A percentile compares a stretch with the other conserved stretches of the same genome.
These are phyloP conservation scores for Leptinotarsa rubiginosa DNA, from an alignment of 2,888 invertebrate genomes.

Conservation along the genomic window DNA sequence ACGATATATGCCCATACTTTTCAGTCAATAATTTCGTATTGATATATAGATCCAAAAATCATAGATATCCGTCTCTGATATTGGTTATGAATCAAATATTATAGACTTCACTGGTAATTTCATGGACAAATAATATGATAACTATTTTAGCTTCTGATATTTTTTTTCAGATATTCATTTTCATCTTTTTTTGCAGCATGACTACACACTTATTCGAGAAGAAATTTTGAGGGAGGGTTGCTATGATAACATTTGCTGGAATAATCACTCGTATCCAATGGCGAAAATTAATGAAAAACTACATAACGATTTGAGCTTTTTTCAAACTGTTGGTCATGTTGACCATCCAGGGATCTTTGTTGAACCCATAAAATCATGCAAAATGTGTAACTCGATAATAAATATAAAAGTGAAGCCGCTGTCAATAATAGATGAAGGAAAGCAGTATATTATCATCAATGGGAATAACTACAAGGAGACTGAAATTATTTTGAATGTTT, in stretches of 20 bases:
- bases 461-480: not conserved
- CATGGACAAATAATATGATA: too few relatives aligned
- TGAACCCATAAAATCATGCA: not conserved
- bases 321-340: not conserved
- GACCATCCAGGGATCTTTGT: not conserved
- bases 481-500: constrained; percentile 3
- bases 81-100: too few relatives aligned
- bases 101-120: too few relatives aligned
- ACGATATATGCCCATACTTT: too few relatives aligned
- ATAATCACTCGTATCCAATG: not conserved
- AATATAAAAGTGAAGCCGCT: constrained; percentile 9
- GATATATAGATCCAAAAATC: too few relatives aligned
- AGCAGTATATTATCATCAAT: not conserved
- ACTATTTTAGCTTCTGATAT: too few relatives aligned
- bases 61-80: too few relatives aligned
- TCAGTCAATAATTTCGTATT: too few relatives aligned
- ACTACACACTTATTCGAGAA: too few relatives aligned
- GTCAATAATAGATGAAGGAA: not conserved
- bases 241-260: not conserved
- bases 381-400: constrained; percentile 3
- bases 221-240: not conserved
- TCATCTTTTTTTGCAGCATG: too few relatives aligned
- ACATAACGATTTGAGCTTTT: not conserved
- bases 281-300: not conserved
- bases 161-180: too few relatives aligned